Evolutionary conservation across 2,113 vertebrate genomes (phyloP), one percentile per base, ranked within the genome.

Genomic region (Terrapene triunguis): DNA sequence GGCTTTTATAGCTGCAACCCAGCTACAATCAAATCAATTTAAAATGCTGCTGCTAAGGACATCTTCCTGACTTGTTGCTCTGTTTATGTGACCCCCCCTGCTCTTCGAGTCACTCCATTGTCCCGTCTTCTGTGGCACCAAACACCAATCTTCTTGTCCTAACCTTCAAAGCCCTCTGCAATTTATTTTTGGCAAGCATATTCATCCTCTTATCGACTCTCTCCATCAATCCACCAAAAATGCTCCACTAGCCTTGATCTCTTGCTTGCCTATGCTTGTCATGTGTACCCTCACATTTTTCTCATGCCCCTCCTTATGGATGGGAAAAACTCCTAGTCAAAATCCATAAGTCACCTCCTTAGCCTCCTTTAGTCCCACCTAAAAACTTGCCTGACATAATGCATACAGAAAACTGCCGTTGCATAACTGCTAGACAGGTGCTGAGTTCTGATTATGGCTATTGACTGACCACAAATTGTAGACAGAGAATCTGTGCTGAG

Each of bases 181-280:
- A 3, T 17, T 82, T 89, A 42, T 53, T 85, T 72, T n/a, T 55
- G n/a, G 27, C 10, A 1, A 1, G 2, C 76, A 38, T 47, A 19
- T 44, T 29, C 32, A 29, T 80, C 32, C 78, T 32, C 27, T 35
- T 51, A 80, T 14, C 59, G 44, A 38, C 3, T 24, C 65, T 59
- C 17, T 44, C 22, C 44, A 22, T 7, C 10, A 80, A 50, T 3
- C 29, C 27, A 48, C 13, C 25, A 87, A 14, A 27, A 3, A 1
- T 27, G 1, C n/a, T 87, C 55, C 91, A 35, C 8, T 48, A 78
- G 32, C 17, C 51, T 38, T 80, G 29, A 65, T n/a, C 35, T 21
- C 44, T 83, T 54, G 6, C 29, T 25, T 0, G 0, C 44, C 55
- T 62, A 3, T 1, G 6, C 10, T 27, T 29, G 55, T 17, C 57